phyloP scores from a whole-genome alignment of 2,888 invertebrate genomes.

The Zonitis immaculata region DNA sequence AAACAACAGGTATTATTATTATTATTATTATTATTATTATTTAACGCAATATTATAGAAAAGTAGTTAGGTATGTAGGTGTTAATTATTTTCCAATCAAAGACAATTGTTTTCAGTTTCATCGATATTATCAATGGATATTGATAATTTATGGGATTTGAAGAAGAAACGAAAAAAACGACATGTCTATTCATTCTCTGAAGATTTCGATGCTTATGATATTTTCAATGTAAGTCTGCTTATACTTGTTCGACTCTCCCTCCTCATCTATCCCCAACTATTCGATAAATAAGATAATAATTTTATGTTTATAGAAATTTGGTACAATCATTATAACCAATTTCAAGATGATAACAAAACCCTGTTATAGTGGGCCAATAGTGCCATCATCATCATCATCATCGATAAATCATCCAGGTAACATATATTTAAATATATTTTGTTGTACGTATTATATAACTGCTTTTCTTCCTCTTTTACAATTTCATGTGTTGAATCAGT shows the following conservation, averaged over 20 bases:
- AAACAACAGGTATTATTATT: constrained; percentile 19
- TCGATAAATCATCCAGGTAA: constrained; percentile 11
- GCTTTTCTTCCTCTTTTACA: too few species aligned
- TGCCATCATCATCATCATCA: constrained; percentile 19
- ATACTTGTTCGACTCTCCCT: too few species aligned
- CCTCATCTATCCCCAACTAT: too few species aligned
- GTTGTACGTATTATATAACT: too few species aligned
- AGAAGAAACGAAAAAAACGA: constrained; percentile 27
- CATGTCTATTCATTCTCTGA: constrained; percentile 35
- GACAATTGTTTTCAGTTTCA: too few species aligned
- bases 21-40: too few species aligned
- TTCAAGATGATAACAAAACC: constrained; percentile 53
- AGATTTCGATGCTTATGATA: constrained; percentile 41
- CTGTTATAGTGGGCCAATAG: constrained; percentile 39
- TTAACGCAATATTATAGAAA: too few species aligned
- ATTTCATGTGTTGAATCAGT: constrained; percentile 25
- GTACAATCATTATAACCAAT: constrained; percentile 54
- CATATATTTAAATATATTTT: too few species aligned
- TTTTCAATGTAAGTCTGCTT: constrained; percentile 43
- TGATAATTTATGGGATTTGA: constrained; percentile 22
- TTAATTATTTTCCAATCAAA: too few species aligned
- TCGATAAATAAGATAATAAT: too few species aligned
- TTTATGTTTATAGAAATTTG: constrained; percentile 48
- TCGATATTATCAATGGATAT: not conserved
- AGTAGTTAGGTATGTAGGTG: too few species aligned